Evolutionary conservation across 2,113 vertebrate species (phyloP), one percentile per base, ranked within the genome.

Genomic region (Colaptes auratus): DNA sequence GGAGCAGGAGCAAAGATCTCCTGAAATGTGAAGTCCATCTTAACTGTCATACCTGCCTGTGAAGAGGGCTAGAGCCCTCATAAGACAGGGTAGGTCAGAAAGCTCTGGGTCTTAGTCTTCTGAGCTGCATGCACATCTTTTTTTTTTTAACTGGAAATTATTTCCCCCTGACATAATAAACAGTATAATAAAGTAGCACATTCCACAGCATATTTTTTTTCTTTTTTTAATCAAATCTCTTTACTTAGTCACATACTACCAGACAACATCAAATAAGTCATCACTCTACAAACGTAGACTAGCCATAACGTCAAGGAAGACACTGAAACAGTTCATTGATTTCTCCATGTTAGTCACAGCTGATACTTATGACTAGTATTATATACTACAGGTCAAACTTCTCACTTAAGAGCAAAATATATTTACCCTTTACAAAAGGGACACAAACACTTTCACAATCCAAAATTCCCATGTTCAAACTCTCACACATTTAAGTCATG

Each of bases 61-160:
- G 27, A 15, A 24, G 24, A 87, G 8, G 31, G 61, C 66, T 46
- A 6, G 15, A 87, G 58, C 28, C 46, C 16, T 35, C 33, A 5
- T 0, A 0, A 58, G 66, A 52, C 66, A 46, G 7, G 2, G 16
- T 23, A 52, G 14, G 17, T 55, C 71, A 55, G 58, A 13, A 59
- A 75, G 36, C 58, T 78, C 42, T 44, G 48, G 28, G 25, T 12
- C 70, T 66, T n/a, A 8, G 20, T 18, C 58, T 84, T 70, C 70
- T 71, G 42, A 59, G 10, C 58, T 63, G 21, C 18, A 31, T 6
- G 19, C 20, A 84, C 28, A 28, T 66, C 17, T 23, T 33, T 35
- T 13, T 53, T 53, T 42, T 39, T 80, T 16, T 66, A 7, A 3
- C 44, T 72, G 19, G n/a, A n/a, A 72, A 12, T 60, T 78, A 17